These are phyloP conservation scores for Vimba vimba DNA, from an alignment of 2,113 vertebrate species.

Conservation along the genomic window DNA sequence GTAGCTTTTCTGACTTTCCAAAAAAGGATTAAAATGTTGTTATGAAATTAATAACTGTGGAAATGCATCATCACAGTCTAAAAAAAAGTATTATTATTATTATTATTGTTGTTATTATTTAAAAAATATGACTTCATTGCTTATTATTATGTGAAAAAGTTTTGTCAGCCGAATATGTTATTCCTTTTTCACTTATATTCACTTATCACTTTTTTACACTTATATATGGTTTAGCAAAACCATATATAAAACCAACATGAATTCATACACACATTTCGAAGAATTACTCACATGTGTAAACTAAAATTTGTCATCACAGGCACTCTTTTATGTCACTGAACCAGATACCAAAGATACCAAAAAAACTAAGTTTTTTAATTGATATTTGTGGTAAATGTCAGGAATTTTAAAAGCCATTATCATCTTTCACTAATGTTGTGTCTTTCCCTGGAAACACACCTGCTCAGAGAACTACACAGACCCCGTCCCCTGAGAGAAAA, in stretches of 20 bases:
- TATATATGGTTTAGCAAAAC: neutral
- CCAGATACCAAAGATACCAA: neutral
- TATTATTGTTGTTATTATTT: too few species aligned
- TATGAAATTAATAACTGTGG: too few species aligned
- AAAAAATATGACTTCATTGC: too few species aligned
- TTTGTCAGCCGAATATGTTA: neutral
- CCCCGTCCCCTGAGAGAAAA: constrained; percentile 12
- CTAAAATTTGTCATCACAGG: neutral
- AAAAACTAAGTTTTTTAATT: neutral
- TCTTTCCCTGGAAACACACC: neutral
- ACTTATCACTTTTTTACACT: too few species aligned
- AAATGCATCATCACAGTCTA: too few species aligned
- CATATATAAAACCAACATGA: neutral
- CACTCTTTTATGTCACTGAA: neutral
- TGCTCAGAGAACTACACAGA: constrained; percentile 5
- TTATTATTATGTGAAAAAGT: too few species aligned
- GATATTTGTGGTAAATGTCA: constrained; percentile 13
- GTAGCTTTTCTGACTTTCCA: too few species aligned
- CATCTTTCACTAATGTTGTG: neutral
- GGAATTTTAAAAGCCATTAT: constrained; percentile 18
- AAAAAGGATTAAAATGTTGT: too few species aligned
- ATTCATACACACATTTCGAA: neutral
- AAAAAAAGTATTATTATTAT: too few species aligned
- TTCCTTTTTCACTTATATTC: neutral
- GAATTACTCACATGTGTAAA: neutral